These are phyloP conservation scores for Drosophila picticornis DNA, from an alignment of 2,888 invertebrate genomes.

Conservation along the genomic window DNA sequence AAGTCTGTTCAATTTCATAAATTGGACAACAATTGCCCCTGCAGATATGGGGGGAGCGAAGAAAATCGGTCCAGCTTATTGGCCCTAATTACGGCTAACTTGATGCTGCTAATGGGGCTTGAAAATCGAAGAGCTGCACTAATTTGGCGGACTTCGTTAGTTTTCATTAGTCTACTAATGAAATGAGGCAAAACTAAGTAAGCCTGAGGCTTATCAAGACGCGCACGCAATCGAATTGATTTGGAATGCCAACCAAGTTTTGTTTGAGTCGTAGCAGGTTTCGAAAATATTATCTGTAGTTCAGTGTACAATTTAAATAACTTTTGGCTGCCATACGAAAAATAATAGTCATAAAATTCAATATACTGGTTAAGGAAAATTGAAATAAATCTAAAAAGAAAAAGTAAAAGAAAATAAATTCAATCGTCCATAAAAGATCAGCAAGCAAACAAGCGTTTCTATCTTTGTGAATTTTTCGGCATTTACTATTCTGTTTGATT, in stretches of 20 bases:
- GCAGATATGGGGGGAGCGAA: not conserved
- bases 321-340: conserved; percentile 42
- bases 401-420: conserved; percentile 29
- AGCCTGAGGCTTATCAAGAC: not conserved
- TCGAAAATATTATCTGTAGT: conserved; percentile 26
- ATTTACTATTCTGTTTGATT: conserved; percentile 7
- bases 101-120: conserved; percentile 7
- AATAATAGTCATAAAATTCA: conserved; percentile 48
- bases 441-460: not conserved
- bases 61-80: conserved; percentile 51
- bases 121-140: conserved; percentile 14
- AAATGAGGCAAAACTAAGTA: conserved; percentile 30
- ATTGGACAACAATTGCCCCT: conserved; percentile 69
- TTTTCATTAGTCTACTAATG: conserved; percentile 47
- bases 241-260: not conserved
- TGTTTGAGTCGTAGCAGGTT: conserved; percentile 28
- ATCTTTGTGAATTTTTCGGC: conserved; percentile 21
- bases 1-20: conserved; percentile 73
- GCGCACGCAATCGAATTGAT: not conserved
- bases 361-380: conserved; percentile 19
- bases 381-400: not conserved
- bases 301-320: conserved; percentile 22
- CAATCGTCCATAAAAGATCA: conserved; percentile 13
- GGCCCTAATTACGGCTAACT: conserved; percentile 45
- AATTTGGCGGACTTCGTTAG: conserved; percentile 54